These are phyloP conservation scores for Medauroidea extradentata DNA, from an alignment of 1,140 invertebrate genomes.

Conservation along the genomic window DNA sequence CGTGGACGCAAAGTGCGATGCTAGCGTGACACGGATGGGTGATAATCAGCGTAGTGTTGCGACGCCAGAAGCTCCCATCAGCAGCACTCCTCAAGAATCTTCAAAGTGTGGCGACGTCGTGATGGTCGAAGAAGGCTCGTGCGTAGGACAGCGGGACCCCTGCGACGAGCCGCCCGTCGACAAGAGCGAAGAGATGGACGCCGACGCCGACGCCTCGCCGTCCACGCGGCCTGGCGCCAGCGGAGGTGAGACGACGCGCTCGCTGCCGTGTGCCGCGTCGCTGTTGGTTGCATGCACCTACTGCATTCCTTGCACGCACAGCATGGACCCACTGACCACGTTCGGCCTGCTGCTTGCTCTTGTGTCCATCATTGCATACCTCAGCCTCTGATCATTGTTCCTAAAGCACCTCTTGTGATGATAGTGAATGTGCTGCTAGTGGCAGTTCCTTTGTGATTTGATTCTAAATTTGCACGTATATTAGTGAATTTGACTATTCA, in stretches of 20 bases:
- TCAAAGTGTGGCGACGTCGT: no score
- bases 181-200: background rate
- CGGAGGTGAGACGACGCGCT: conserved; percentile 41
- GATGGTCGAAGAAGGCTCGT: background rate
- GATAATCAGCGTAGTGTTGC: background rate
- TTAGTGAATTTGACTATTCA: no score
- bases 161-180: background rate
- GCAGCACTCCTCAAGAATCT: background rate
- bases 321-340: conserved; percentile 60
- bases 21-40: no score
- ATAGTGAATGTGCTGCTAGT: no score
- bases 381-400: conserved; percentile 42
- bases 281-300: conserved; percentile 46
- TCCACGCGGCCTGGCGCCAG: background rate
- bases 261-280: background rate
- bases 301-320: conserved; percentile 55
- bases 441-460: no score
- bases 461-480: no score
- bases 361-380: conserved; percentile 60
- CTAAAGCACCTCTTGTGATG: no score
- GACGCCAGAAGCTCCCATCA: background rate
- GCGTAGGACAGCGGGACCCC: background rate
- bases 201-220: background rate
- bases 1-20: no score
- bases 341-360: conserved; percentile 63